These are phyloP conservation scores for Sisor rabdophorus DNA, from an alignment of 2,113 vertebrate genomes.

Conservation along the genomic window DNA sequence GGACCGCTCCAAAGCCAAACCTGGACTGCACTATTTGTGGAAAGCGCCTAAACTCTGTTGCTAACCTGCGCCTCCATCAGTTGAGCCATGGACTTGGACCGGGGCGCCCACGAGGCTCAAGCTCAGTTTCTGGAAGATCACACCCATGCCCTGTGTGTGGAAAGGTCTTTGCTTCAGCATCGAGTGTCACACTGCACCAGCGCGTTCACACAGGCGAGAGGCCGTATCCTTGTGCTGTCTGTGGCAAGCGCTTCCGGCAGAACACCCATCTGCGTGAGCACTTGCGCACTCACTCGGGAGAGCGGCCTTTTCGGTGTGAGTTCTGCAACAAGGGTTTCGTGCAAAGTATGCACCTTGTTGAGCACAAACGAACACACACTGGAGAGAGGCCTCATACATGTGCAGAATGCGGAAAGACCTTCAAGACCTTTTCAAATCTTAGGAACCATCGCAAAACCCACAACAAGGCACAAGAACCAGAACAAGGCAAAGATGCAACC, in stretches of 20 bases:
- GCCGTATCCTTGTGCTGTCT: constrained; percentile 73
- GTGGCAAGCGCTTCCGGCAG: constrained; percentile 85
- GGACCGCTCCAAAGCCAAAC: constrained; percentile 7
- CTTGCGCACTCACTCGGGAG: constrained; percentile 80
- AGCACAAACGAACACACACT: constrained; percentile 81
- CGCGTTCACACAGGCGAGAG: constrained; percentile 78
- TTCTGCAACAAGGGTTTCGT: constrained; percentile 82
- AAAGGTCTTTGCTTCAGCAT: constrained; percentile 82
- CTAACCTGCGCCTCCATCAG: constrained; percentile 72
- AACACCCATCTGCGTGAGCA: constrained; percentile 87
- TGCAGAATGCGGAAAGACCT: constrained; percentile 77
- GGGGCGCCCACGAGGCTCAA: constrained; percentile 45
- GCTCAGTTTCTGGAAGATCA: constrained; percentile 60
- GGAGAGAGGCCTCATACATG: constrained; percentile 81
- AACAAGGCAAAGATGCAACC: constrained; percentile 39
- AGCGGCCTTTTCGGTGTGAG: constrained; percentile 80
- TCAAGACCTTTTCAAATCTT: constrained; percentile 85
- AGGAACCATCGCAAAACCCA: constrained; percentile 86
- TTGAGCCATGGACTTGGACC: constrained; percentile 60
- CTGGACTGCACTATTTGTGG: constrained; percentile 71
- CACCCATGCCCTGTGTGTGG: constrained; percentile 76
- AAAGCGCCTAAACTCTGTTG: constrained; percentile 70
- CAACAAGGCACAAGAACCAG: constrained; percentile 55
- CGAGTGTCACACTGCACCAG: constrained; percentile 82
- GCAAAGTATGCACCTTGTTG: constrained; percentile 84